phyloP scores from a whole-genome alignment of 2,797 vertebrate genomes.

The Cyclura pinguis region DNA sequence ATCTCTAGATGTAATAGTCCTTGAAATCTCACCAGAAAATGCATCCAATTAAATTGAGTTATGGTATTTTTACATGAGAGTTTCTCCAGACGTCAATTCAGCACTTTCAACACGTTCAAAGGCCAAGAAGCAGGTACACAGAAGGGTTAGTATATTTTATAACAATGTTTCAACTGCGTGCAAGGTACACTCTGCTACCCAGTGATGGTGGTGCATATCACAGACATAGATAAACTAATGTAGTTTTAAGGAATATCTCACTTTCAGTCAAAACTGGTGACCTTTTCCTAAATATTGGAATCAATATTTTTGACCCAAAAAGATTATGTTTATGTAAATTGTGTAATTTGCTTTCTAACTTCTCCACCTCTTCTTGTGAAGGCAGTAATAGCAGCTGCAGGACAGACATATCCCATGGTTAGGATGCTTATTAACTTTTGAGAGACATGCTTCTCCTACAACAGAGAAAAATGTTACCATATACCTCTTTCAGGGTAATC shows the following conservation, averaged over 20 bases:
- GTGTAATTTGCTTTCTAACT: background rate
- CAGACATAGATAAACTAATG: background rate
- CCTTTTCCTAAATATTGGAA: background rate
- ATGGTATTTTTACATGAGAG: background rate
- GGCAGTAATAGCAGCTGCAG: background rate
- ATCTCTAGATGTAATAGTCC: background rate
- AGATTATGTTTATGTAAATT: background rate
- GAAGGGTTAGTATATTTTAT: too few relatives aligned
- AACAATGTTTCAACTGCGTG: background rate
- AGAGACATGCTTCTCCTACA: background rate
- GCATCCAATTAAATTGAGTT: background rate
- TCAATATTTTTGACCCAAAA: background rate
- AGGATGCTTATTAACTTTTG: background rate
- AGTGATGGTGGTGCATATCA: background rate
- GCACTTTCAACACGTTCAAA: background rate
- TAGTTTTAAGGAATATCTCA: background rate
- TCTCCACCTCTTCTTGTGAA: background rate
- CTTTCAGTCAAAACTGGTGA: background rate
- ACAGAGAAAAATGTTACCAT: background rate
- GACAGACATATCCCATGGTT: background rate
- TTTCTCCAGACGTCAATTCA: background rate
- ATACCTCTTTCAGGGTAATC: slow-evolving; percentile 15
- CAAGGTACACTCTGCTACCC: too few relatives aligned
- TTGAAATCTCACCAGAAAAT: background rate
- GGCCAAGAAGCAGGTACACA: background rate